These are phyloP conservation scores for Plebejus melissa DNA, from an alignment of 2,888 invertebrate species.

Conservation along the genomic window DNA sequence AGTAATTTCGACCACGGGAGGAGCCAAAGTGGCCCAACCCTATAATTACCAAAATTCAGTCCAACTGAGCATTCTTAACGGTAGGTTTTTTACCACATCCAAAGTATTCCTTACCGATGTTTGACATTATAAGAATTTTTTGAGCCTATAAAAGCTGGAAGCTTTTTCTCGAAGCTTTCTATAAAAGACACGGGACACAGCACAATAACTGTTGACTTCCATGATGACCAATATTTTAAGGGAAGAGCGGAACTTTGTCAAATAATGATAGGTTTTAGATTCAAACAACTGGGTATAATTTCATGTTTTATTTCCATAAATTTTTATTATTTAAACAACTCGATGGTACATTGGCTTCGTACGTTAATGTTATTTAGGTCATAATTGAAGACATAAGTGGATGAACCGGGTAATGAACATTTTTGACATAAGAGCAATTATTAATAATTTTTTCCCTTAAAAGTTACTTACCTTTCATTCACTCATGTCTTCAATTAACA, in stretches of 20 bases:
- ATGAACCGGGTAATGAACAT: too few species aligned
- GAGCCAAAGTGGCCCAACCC: constrained; percentile 33
- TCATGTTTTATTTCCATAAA: background rate
- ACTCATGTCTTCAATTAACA: background rate
- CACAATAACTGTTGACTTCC: background rate
- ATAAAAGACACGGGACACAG: background rate
- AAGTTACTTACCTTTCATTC: background rate
- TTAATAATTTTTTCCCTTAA: too few species aligned
- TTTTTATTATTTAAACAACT: background rate
- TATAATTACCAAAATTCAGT: constrained; percentile 28
- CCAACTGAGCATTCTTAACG: constrained; percentile 12
- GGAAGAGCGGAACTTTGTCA: background rate
- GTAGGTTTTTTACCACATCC: constrained; percentile 17
- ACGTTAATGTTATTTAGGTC: background rate
- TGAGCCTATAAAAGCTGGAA: background rate
- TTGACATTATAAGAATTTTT: background rate
- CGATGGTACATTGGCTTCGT: background rate
- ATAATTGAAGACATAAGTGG: too few species aligned
- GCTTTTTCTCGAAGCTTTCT: background rate
- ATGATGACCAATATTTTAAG: background rate
- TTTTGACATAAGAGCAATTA: too few species aligned
- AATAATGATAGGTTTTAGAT: background rate
- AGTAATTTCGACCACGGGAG: constrained; percentile 35
- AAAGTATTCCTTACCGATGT: constrained; percentile 22
- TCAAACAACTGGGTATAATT: background rate